These are phyloP conservation scores for Sminthopsis crassicaudata DNA, from an alignment of 2,113 vertebrate species.

Conservation along the genomic window DNA sequence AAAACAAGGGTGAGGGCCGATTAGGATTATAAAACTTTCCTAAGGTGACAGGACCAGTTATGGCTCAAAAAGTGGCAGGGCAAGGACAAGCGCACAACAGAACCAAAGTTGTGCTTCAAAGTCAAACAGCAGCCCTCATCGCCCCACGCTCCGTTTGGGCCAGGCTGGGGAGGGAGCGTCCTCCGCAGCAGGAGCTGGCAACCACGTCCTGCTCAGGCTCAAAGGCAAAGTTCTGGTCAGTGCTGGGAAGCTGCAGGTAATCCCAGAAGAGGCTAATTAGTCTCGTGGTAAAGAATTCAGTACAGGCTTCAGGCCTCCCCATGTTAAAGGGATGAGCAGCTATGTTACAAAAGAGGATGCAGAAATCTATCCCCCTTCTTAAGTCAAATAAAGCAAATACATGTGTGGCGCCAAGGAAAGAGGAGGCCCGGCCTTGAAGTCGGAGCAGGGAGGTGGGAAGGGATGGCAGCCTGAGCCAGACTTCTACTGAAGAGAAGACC, in stretches of 20 bases:
- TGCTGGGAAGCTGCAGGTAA: neutral
- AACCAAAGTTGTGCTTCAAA: neutral
- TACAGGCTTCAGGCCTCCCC: neutral
- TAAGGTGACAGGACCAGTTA: neutral
- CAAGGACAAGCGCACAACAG: neutral
- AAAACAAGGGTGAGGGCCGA: neutral
- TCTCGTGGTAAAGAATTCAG: neutral
- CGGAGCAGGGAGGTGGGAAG: neutral
- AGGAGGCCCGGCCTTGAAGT: neutral
- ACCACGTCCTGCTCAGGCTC: neutral
- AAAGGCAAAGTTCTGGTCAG: neutral
- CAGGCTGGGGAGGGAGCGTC: neutral
- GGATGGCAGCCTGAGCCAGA: neutral
- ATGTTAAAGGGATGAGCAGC: neutral
- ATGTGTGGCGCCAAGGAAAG: neutral
- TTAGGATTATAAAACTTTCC: neutral
- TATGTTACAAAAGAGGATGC: neutral
- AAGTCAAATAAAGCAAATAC: neutral
- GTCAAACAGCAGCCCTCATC: too few species aligned
- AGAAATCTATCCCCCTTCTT: neutral
- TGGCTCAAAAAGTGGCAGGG: neutral
- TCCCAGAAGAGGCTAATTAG: neutral
- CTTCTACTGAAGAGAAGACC: neutral
- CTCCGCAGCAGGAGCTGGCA: neutral
- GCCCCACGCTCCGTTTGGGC: neutral